phyloP scores from a whole-genome alignment of 2,113 vertebrate species.

The Merops nubicus region DNA sequence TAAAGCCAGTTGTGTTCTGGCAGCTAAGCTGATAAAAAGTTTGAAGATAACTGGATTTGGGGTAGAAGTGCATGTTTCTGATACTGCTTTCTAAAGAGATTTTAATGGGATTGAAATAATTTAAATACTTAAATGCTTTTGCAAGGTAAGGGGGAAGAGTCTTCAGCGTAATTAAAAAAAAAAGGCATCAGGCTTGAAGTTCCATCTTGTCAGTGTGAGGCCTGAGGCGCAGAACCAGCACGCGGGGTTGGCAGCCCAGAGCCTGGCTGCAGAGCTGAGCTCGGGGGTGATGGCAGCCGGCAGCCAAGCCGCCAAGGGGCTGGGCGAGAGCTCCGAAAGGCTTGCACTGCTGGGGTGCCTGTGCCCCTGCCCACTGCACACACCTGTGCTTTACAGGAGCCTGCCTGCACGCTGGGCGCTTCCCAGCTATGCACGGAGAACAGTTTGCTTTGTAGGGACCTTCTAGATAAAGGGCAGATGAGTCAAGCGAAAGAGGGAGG shows the following conservation, averaged over 20 bases:
- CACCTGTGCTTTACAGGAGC: accelerated
- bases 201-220: accelerated
- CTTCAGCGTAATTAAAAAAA: background rate
- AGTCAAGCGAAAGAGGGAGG: background rate
- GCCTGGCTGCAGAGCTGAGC: accelerated
- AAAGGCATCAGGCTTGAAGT: background rate
- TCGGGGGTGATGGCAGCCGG: background rate
- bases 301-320: background rate
- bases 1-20: background rate
- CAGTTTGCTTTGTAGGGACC: background rate
- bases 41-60: background rate
- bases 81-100: background rate
- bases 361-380: accelerated
- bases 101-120: background rate
- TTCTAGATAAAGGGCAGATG: background rate
- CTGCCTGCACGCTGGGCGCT: accelerated
- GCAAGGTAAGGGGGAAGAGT: background rate
- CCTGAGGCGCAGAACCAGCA: too few species aligned
- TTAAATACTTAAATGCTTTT: background rate
- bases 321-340: background rate
- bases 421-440: background rate
- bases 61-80: background rate
- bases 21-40: background rate
- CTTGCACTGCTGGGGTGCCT: too few species aligned
- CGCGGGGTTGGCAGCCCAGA: background rate